phyloP scores from a whole-genome alignment of 2,113 vertebrate species.

The Lophochroa leadbeateri region DNA sequence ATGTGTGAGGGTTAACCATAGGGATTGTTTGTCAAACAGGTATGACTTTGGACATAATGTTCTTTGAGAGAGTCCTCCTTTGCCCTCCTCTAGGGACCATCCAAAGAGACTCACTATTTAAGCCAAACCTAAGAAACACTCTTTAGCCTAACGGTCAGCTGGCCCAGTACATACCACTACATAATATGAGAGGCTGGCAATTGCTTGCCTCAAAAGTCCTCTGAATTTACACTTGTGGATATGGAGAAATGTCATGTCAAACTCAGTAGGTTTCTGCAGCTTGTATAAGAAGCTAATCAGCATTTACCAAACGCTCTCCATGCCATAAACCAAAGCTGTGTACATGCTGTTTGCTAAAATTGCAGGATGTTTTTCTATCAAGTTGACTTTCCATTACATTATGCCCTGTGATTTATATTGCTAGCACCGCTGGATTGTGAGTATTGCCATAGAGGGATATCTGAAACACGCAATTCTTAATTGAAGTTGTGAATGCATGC shows the following conservation, averaged over 20 bases:
- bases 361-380: conserved; percentile 36
- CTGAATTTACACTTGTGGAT: neutral
- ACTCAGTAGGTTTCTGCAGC: conserved; percentile 6
- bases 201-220: neutral
- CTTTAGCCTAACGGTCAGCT: neutral
- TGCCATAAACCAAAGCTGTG: neutral
- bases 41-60: neutral
- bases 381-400: conserved; percentile 15
- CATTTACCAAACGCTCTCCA: neutral
- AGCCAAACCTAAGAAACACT: neutral
- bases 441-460: neutral
- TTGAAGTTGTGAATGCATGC: neutral
- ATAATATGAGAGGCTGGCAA: neutral
- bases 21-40: neutral
- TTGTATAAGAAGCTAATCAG: conserved; percentile 1
- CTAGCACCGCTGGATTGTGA: conserved; percentile 42
- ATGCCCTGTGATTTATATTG: conserved; percentile 39
- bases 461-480: conserved; percentile 12
- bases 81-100: neutral
- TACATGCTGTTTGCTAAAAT: conserved; percentile 49
- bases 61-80: neutral
- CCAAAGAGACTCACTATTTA: neutral
- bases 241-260: neutral
- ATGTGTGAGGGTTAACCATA: neutral
- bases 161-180: neutral